Evolutionary conservation across 1,140 invertebrate genomes (phyloP).

Genomic region (Dinoponera quadriceps): DNA sequence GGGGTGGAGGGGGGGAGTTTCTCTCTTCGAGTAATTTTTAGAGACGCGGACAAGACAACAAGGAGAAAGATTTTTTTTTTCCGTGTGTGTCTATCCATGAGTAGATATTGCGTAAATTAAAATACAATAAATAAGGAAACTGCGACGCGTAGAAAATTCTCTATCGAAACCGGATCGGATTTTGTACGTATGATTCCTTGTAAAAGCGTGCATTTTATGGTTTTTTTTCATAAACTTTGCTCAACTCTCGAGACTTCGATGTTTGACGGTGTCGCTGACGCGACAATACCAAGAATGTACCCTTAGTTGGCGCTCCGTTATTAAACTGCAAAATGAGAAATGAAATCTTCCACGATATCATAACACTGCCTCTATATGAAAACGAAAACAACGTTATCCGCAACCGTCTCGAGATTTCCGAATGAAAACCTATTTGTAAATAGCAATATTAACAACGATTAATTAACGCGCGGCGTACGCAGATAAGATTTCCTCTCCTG

Average conservation of each 20-base stretch:
- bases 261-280: not conserved
- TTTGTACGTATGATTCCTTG: not conserved
- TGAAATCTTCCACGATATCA: not conserved
- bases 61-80: not conserved
- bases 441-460: constrained; percentile 65
- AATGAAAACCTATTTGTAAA: constrained; percentile 65
- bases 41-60: not conserved
- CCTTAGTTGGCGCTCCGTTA: not conserved
- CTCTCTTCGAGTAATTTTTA: not conserved
- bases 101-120: not conserved
- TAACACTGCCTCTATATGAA: not conserved
- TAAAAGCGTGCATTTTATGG: not conserved
- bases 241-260: not conserved
- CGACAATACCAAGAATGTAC: not conserved
- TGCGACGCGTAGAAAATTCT: not conserved
- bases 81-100: not conserved
- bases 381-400: constrained; percentile 30
- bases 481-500: constrained; percentile 63
- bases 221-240: not conserved
- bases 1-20: not conserved
- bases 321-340: not conserved
- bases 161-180: not conserved
- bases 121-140: not conserved
- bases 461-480: constrained; percentile 36
- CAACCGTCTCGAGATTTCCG: constrained; percentile 40